Base-by-base conservation (phyloP, 53 echinoderm and acorn worm genomes). In the Stichopus horrens region DNA sequence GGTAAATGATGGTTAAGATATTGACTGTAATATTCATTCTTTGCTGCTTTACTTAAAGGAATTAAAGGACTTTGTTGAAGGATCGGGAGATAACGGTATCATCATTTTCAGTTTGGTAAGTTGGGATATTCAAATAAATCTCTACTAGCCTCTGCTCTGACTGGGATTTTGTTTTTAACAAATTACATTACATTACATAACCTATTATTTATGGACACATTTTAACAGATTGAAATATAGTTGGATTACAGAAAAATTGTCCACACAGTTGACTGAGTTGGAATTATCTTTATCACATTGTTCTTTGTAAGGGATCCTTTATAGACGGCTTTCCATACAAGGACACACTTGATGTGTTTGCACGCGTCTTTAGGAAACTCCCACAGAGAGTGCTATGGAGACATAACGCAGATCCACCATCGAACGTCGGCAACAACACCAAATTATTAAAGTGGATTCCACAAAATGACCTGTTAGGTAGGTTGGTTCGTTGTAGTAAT, bases 81-180 rank as follows among this genome's bases (percentile, higher is more conserved):
- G 81, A 9, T 81, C 81, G 16, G 81, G 81, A 7, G 57, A 13
- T 18, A 9, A 55, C 6, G 81, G 81, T 21, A 19, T 81, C 4
- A 81, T 81, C 18, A 14, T 81, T 81, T 81, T 81, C 81, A n/a
- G 56, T 13, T 57, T 81, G 58, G 81, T 56, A 81, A 58, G 81
- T 81, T 18, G 57, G 37, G 2, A 37, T 37, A 37, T 37, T 37
- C 37, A 37, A 37, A 37, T 37, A 37, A 37, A 37, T 37, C 37
- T 37, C 37, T 37, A 37, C 37, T 37, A 37, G 37, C 2, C 37
- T 37, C 37, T 37, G 37, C 37, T 37, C 0, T 37, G 37, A 1
- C 37, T 37, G 37, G 37, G 37, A 37, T 37, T 37, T 37, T 37
- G 37, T 37, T 37, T 37, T 37, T 37, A 37, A 37, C 0, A 37